Evolutionary conservation across 2,113 vertebrate species (phyloP), one percentile per base, ranked within the genome.

Genomic region (Chionomys nivalis): DNA sequence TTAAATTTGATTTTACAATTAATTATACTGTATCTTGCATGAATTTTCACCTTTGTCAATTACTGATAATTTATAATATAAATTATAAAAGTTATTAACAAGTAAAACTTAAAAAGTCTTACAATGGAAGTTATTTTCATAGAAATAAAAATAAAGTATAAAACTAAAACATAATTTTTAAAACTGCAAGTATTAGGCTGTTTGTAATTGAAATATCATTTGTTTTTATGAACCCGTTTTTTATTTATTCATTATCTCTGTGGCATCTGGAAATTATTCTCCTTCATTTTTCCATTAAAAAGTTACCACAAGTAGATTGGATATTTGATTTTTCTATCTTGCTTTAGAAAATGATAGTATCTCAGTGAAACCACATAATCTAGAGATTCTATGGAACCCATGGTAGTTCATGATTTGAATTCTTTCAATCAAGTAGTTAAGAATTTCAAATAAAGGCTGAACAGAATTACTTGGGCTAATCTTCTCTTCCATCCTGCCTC

Each of bases 11-110:
- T 83, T 47, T 82, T 91, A 47, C 65, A 89, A 33, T 94, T 72
- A 89, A 33, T 94, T 72, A 70, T 87, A 5, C 52, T 96, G 28
- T 44, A 21, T 90, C 61, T 7, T 8, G 89, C 95, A 93, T 89
- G 90, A 90, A 52, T 77, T 97, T 87, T 94, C 58, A 93, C 96
- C 58, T 96, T 98, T 96, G 11, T 90, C 26, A 86, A 4, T 89
- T 97, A 33, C 58, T 81, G 75, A 82, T 55, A 94, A 97, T 92
- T 92, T 76, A 78, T 1, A n/a, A 9, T 66, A 79, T 1, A 65
- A 8, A 47, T 1, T 2, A 70, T 66, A 65, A 88, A 94, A 70
- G 11, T 94, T 63, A 90, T 42, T 94, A 82, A 90, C 88, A 89
- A 90, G 44, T 81, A 90, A 58, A 95, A 85, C 0, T 2, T 5